phyloP scores from a whole-genome alignment of 2,797 vertebrate genomes.

The Acanthurus lineatus region DNA sequence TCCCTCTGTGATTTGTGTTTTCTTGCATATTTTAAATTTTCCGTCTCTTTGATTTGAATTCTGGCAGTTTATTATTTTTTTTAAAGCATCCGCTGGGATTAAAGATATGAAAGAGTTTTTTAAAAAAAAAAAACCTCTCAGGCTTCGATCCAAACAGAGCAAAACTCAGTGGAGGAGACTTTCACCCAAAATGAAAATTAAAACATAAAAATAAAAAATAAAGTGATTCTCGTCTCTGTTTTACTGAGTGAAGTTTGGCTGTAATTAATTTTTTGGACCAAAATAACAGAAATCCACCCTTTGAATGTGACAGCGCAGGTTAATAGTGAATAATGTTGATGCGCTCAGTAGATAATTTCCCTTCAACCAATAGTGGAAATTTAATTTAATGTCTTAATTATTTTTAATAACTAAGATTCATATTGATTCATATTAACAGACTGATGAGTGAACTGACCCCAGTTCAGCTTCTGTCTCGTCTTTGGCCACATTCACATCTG shows the following conservation, averaged over 20 bases:
- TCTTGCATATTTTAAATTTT: constrained; percentile 25
- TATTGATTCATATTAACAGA: background rate
- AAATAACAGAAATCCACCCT: background rate
- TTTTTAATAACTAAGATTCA: background rate
- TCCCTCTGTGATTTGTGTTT: constrained; percentile 43
- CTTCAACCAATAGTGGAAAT: no score
- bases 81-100: constrained; percentile 43
- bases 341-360: background rate
- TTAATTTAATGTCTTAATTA: background rate
- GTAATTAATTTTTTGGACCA: constrained; percentile 8
- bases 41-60: constrained; percentile 14
- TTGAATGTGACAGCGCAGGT: background rate
- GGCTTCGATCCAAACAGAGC: constrained; percentile 35
- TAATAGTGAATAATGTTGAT: background rate
- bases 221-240: no score
- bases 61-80: constrained; percentile 28
- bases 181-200: constrained; percentile 4
- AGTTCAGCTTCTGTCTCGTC: no score
- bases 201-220: background rate
- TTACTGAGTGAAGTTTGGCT: background rate
- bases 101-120: constrained; percentile 17
- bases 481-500: background rate
- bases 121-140: constrained; percentile 5
- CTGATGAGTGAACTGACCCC: background rate
- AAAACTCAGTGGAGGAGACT: background rate